These are phyloP conservation scores for Peromyscus californicus DNA, from an alignment of 2,113 vertebrate genomes.

Conservation along the genomic window DNA sequence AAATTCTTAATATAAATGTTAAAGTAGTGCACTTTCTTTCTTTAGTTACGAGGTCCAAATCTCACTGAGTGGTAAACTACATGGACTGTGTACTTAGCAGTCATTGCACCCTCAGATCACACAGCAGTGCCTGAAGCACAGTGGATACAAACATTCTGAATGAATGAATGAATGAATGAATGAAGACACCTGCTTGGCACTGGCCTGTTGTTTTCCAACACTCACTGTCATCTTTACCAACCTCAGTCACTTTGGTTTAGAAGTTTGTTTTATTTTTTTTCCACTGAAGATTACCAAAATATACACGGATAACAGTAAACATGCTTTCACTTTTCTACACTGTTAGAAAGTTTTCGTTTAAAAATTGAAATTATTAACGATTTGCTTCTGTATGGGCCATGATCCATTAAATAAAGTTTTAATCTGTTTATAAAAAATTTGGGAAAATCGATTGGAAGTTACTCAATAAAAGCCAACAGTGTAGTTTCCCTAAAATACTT, in stretches of 20 bases:
- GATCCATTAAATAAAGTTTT: background rate
- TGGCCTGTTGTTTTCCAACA: background rate
- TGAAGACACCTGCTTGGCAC: background rate
- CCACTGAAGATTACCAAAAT: background rate
- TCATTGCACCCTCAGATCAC: background rate
- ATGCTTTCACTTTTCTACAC: background rate
- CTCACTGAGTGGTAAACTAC: background rate
- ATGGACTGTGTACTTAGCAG: background rate
- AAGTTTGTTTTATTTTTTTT: background rate
- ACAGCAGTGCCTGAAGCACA: background rate
- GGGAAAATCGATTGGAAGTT: background rate
- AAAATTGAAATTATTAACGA: slow-evolving; percentile 18
- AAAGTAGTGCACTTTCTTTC: background rate
- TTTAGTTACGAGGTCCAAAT: background rate
- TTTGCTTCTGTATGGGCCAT: background rate
- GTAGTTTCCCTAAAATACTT: background rate
- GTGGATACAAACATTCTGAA: background rate
- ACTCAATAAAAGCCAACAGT: slow-evolving; percentile 21
- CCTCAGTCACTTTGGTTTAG: background rate
- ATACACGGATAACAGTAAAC: background rate
- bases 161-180: background rate
- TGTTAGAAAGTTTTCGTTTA: slow-evolving; percentile 14
- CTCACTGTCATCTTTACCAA: background rate
- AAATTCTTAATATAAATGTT: background rate
- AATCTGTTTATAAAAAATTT: slow-evolving; percentile 20